A percentile compares a stretch with the other conserved stretches of the same genome.
phyloP scores from a whole-genome alignment of 2,113 vertebrate genomes.

The Elephantulus edwardii region DNA sequence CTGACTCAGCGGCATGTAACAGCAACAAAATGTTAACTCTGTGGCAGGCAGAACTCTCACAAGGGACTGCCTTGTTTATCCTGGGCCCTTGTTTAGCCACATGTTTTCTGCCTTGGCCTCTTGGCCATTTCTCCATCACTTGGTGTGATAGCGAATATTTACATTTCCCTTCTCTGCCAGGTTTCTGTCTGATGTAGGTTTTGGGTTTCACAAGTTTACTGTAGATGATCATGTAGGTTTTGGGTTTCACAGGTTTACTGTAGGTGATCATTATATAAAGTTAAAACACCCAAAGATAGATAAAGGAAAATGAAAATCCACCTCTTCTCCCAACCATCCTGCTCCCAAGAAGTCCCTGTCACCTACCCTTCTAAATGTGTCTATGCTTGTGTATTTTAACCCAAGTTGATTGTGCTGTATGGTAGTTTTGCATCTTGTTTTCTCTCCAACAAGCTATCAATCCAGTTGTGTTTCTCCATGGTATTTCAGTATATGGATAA shows the following conservation, averaged over 20 bases:
- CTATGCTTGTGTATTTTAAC: not conserved
- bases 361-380: not conserved
- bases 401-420: not conserved
- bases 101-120: not conserved
- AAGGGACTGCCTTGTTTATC: not conserved
- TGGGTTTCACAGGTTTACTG: not conserved
- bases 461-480: not conserved
- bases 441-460: not conserved
- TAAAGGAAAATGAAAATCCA: constrained; percentile 26
- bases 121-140: not conserved
- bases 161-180: not conserved
- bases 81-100: not conserved
- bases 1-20: not conserved
- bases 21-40: not conserved
- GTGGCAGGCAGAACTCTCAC: not conserved
- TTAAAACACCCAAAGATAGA: constrained; percentile 6
- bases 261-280: not conserved
- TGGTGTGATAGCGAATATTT: not conserved
- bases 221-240: not conserved
- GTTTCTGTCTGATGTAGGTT: not conserved
- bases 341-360: not conserved
- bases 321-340: not conserved
- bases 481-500: not conserved
- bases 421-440: not conserved
- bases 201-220: not conserved